Conservation (phyloP, 2,888 invertebrate species). For the Salticus scenicus region DNA sequence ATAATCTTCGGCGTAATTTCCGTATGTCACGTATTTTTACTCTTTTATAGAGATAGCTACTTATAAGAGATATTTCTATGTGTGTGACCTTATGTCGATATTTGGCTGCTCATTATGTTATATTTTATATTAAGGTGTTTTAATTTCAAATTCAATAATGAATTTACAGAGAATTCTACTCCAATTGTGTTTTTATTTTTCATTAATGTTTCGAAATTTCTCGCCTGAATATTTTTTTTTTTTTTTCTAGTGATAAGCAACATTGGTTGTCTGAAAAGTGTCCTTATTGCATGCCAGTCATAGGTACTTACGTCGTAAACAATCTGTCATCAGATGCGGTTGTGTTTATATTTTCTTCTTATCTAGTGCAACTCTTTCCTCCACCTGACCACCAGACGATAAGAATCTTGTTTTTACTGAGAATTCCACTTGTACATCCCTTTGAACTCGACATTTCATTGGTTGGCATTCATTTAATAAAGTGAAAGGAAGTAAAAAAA, state of each 20-base stretch:
- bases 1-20: too few relatives aligned
- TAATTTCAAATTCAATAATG: too few relatives aligned
- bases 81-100: too few relatives aligned
- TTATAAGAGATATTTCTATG: too few relatives aligned
- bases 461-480: neutral
- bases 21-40: too few relatives aligned
- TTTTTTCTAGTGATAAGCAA: neutral
- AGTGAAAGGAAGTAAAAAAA: neutral
- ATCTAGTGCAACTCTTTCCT: slow-evolving; percentile 13
- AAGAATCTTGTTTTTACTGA: slow-evolving; percentile 10
- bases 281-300: neutral
- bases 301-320: slow-evolving; percentile 7
- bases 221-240: too few relatives aligned
- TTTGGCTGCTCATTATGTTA: too few relatives aligned
- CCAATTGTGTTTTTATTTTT: too few relatives aligned
- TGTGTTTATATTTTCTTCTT: slow-evolving; percentile 4
- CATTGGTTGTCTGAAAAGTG: neutral
- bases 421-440: slow-evolving; percentile 6
- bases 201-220: too few relatives aligned
- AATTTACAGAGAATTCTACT: too few relatives aligned
- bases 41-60: too few relatives aligned
- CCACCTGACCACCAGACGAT: slow-evolving; percentile 56
- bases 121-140: too few relatives aligned
- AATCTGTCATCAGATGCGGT: neutral
- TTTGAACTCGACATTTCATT: neutral